Base-by-base conservation (phyloP, 2,797 vertebrate genomes). In the Falco peregrinus region DNA sequence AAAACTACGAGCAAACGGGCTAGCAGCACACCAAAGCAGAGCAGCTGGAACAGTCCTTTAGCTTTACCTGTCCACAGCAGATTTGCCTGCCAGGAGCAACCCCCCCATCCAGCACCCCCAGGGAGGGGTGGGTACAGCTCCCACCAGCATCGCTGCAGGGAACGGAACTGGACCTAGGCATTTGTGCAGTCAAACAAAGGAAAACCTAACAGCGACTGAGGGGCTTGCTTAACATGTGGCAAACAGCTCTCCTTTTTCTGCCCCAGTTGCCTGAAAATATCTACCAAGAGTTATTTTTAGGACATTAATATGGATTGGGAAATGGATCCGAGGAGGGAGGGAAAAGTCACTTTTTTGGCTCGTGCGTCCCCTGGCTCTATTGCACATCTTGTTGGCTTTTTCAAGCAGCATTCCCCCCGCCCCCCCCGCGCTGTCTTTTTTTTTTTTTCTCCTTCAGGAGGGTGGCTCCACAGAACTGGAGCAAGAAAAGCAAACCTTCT, bases 401-500 rank as follows among this genome's bases (percentile, higher is more conserved):
- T 81, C 68, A 92, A 95, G 51, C 57, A 68, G 64, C 57, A 35
- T 75, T 75, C 31, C 17, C 6, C 10, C 3, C n/a, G n/a, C 4
- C 14, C 4, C 11, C 35, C 5, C 12, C 25, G 5, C 10, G 1
- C 14, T 5, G 37, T 37, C 37, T 37, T 37, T 37, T 41, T 41
- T 41, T 26, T 41, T 4, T 33, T 56, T 17, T 35, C 20, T 25
- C 4, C 8, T 15, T 4, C 78, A 92, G 87, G 78, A 79, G 59
- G 68, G 82, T 1, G 2, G 86, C 91, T 93, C 81, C 3, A 0
- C 22, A 76, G 75, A 77, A 85, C 54, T 25, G n/a, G 70, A 84
- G 84, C 39, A 9, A 83, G 93, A 74, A 67, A 92, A 93, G 80
- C 43, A 59, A 86, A 88, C 81, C 95, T 97, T 84, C 97, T 87